phyloP scores from a whole-genome alignment of 1,140 invertebrate species.

The Tetragonula clypearis region DNA sequence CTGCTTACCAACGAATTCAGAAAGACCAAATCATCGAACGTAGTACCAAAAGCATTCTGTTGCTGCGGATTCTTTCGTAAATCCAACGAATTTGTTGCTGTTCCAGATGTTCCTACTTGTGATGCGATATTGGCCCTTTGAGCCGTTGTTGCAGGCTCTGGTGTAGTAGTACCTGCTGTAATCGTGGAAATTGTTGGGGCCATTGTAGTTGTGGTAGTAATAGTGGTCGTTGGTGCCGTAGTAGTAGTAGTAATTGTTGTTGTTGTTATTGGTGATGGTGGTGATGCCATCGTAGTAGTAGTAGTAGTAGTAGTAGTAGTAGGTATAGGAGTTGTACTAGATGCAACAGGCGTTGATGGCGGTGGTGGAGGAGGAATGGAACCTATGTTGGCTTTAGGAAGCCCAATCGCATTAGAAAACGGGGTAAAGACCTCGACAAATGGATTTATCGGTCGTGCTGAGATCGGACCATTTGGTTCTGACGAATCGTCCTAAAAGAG shows the following conservation, averaged over 20 bases:
- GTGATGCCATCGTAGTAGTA: conserved; percentile 38
- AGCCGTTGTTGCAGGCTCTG: conserved; percentile 11
- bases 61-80: conserved; percentile 42
- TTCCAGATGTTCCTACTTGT: conserved; percentile 3
- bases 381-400: neutral
- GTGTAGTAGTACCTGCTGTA: neutral
- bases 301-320: conserved; percentile 47
- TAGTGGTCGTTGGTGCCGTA: conserved; percentile 13
- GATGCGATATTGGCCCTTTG: conserved; percentile 41
- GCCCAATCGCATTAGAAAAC: conserved; percentile 34
- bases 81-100: conserved; percentile 8
- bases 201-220: conserved; percentile 31
- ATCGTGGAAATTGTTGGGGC: conserved; percentile 45
- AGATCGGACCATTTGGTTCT: conserved; percentile 58
- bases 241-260: conserved; percentile 45
- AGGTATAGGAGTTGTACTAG: conserved; percentile 18
- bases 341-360: conserved; percentile 36
- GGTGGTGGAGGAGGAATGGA: conserved; percentile 10
- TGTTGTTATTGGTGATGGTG: conserved; percentile 43
- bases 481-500: conserved; percentile 72
- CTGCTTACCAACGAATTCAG: conserved; percentile 77
- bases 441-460: conserved; percentile 66
- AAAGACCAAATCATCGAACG: conserved; percentile 77
- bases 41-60: conserved; percentile 75
- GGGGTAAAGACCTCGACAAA: conserved; percentile 76